phyloP scores from a whole-genome alignment of 2,797 vertebrate species.

The Chaetodon trifasciatus region DNA sequence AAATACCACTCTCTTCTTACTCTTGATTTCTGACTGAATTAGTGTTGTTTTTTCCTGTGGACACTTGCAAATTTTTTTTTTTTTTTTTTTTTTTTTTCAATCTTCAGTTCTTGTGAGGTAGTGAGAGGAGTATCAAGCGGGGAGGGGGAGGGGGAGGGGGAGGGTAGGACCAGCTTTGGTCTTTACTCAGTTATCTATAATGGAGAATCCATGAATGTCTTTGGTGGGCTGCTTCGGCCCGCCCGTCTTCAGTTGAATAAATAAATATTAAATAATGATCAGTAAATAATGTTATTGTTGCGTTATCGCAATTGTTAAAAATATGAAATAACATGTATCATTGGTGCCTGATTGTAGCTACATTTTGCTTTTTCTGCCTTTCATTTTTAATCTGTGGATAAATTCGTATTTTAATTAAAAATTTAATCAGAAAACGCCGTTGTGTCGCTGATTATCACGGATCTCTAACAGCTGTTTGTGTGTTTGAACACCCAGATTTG shows the following conservation, averaged over 20 bases:
- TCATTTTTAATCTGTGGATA: conserved; percentile 90
- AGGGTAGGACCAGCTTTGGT: conserved; percentile 60
- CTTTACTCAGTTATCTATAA: conserved; percentile 78
- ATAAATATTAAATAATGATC: conserved; percentile 84
- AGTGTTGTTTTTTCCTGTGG: conserved; percentile 78
- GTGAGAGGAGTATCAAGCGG: conserved; percentile 56
- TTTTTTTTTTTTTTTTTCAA: conserved; percentile 45
- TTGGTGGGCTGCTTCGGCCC: conserved; percentile 73
- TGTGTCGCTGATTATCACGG: conserved; percentile 37
- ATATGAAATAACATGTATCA: conserved; percentile 85
- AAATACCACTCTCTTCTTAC: conserved; percentile 78
- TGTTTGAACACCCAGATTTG: background rate
- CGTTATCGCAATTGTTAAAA: conserved; percentile 88
- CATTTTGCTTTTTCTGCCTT: conserved; percentile 88
- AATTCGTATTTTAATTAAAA: conserved; percentile 91
- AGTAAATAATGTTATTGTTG: conserved; percentile 88
- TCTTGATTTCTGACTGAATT: conserved; percentile 79
- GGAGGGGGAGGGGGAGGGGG: conserved; percentile 19
- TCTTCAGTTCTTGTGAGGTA: conserved; percentile 74
- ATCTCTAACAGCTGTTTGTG: background rate
- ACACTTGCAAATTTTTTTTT: conserved; percentile 68
- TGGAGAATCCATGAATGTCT: conserved; percentile 84
- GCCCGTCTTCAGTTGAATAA: conserved; percentile 82
- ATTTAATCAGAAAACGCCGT: conserved; percentile 77
- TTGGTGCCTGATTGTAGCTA: conserved; percentile 91